Conservation (phyloP, 2,888 invertebrate genomes). For the Macaria notata region DNA sequence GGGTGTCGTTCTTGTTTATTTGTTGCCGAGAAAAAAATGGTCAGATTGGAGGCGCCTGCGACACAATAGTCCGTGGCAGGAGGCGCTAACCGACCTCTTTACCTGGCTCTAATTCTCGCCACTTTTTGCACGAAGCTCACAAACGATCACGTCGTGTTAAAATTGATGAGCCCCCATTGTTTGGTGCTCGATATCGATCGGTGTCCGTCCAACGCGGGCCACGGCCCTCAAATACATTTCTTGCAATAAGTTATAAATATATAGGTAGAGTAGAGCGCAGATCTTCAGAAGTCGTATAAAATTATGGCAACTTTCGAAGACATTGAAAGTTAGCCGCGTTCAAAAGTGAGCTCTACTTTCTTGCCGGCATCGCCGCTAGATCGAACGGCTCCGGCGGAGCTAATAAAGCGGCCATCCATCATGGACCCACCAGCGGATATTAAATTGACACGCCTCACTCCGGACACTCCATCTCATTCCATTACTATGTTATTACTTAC, state of each 20-base stretch:
- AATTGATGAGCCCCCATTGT: conserved; percentile 69
- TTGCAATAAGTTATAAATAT: conserved; percentile 37
- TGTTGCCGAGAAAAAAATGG: conserved; percentile 52
- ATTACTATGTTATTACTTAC: conserved; percentile 55
- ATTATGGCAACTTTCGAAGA: conserved; percentile 24
- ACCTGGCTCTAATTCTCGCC: conserved; percentile 63
- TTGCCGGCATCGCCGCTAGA: conserved; percentile 44
- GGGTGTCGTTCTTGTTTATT: conserved; percentile 47
- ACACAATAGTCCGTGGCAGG: conserved; percentile 63
- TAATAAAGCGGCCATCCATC: conserved; percentile 71
- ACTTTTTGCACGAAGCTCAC: conserved; percentile 52
- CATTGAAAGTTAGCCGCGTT: conserved; percentile 23
- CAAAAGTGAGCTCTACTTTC: conserved; percentile 39
- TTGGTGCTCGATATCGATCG: conserved; percentile 54
- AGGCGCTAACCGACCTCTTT: conserved; percentile 61
- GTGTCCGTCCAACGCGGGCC: conserved; percentile 37
- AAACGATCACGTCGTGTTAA: conserved; percentile 49
- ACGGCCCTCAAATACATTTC: conserved; percentile 38
- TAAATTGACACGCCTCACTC: conserved; percentile 73
- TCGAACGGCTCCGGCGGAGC: conserved; percentile 53
- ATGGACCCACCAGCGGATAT: conserved; percentile 72
- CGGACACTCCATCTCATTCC: conserved; percentile 59
- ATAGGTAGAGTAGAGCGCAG: conserved; percentile 21
- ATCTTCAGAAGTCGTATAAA: conserved; percentile 6
- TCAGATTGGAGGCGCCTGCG: conserved; percentile 62